Base-by-base conservation (phyloP, 2,113 vertebrate species). In the Leptodactylus fuscus region DNA sequence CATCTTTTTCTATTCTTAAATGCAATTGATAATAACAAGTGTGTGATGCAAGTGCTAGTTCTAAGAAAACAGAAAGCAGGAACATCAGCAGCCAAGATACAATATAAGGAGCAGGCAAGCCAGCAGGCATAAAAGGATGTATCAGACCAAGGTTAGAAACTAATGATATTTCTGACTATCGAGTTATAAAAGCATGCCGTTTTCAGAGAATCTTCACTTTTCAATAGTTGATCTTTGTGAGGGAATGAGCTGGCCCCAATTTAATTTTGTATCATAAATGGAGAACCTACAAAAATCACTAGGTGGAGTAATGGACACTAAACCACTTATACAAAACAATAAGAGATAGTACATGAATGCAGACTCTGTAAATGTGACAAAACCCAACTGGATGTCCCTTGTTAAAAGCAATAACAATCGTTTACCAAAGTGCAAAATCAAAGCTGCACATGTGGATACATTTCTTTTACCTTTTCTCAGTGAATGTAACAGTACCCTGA, bases 111-210 rank as follows among this genome's bases (percentile, higher is more conserved):
- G 4, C n/a, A n/a, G 34, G 4, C n/a, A 70, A 41, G 36, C 9
- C 36, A 44, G 70, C 36, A 73, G 70, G 36, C n/a, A 73, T 44
- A 5, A 73, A 73, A 41, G 69, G 24, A 36, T 69, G 16, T 69
- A 20, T 20, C 65, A 22, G 18, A 22, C 32, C 22, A 69, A 69
- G 32, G 65, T 69, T 36, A 69, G 32, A 8, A 4, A 69, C 65
- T 69, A 69, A 69, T 69, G 65, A 36, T 69, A 38, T 69, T 69
- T 69, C 65, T 69, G 16, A 73, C 22, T 44, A 73, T 73, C 24
- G 70, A 22, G 22, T 73, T 24, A 69, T 36, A 24, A 44, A 73
- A 73, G 36, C 69, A 73, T 73, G 69, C 20, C 10, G 38, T 44
- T 73, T 73, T 44, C 70, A 24, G 36, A 44, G 67, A 24, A 44